These are phyloP conservation scores for Agrochola lota DNA, from an alignment of 2,888 invertebrate species.

Conservation along the genomic window DNA sequence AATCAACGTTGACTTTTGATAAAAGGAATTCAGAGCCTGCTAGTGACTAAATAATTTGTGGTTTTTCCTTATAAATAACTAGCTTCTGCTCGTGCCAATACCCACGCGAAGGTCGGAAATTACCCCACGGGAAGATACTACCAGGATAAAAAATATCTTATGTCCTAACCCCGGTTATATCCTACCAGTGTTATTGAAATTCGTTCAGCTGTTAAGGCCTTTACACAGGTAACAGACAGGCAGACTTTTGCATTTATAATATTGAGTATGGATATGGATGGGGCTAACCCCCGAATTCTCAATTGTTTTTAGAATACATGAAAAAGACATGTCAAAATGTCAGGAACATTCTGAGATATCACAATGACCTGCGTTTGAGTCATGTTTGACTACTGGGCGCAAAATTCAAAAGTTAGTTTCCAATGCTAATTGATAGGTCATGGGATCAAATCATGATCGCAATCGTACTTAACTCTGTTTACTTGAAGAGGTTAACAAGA, in stretches of 20 bases:
- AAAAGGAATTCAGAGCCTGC: background rate
- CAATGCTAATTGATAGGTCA: constrained; percentile 48
- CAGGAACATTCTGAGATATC: background rate
- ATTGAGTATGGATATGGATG: background rate
- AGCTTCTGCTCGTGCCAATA: background rate
- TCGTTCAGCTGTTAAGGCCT: background rate
- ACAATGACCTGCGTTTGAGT: background rate
- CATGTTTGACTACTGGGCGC: background rate
- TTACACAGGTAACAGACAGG: too few species aligned
- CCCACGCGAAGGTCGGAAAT: background rate
- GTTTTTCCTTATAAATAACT: background rate
- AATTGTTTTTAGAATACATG: background rate
- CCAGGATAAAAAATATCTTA: background rate
- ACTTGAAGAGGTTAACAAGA: constrained; percentile 38
- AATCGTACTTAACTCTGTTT: constrained; percentile 25
- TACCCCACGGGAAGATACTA: background rate
- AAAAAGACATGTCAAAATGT: too few species aligned
- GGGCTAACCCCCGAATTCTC: background rate
- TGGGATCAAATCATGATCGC: constrained; percentile 50
- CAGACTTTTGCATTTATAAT: background rate
- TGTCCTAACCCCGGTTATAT: background rate
- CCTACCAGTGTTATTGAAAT: background rate
- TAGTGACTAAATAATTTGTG: background rate
- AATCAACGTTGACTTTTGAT: constrained; percentile 20
- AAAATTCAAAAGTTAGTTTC: constrained; percentile 15